Conservation (phyloP, 2,888 invertebrate genomes). For the Papilio elwesi region DNA sequence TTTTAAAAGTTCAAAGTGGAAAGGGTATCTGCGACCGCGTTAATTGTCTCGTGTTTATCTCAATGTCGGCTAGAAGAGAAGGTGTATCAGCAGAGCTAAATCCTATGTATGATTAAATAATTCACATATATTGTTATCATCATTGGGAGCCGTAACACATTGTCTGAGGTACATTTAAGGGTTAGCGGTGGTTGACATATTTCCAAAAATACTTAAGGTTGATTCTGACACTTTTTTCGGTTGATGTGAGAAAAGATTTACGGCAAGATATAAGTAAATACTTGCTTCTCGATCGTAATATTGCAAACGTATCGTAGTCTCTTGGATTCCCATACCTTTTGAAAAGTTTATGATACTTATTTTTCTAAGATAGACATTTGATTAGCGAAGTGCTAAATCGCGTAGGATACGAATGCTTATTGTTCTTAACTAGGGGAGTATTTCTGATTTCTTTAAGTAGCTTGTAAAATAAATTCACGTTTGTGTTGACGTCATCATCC, state of each 20-base stretch:
- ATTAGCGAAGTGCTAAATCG: conserved; percentile 22
- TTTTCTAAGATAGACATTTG: conserved; percentile 15
- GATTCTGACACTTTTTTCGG: conserved; percentile 11
- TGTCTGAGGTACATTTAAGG: conserved; percentile 4
- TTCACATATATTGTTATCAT: conserved; percentile 14
- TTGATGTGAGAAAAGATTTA: conserved; percentile 8
- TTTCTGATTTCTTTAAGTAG: background rate
- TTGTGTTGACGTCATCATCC: background rate
- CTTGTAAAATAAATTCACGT: conserved; percentile 6
- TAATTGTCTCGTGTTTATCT: too few relatives aligned
- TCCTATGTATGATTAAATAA: conserved; percentile 14
- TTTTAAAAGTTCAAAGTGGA: too few relatives aligned
- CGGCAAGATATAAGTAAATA: conserved; percentile 4
- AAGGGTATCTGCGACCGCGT: too few relatives aligned
- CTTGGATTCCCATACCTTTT: conserved; percentile 24
- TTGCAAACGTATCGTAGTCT: conserved; percentile 21
- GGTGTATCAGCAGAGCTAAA: too few relatives aligned
- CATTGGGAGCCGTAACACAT: conserved; percentile 11
- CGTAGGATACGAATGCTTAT: conserved; percentile 1
- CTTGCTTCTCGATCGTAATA: conserved; percentile 22
- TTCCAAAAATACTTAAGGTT: conserved; percentile 25
- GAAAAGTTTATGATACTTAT: conserved; percentile 14
- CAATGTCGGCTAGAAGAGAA: too few relatives aligned
- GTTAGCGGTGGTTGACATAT: background rate
- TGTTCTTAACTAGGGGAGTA: too few relatives aligned